Evolutionary conservation across 2,797 vertebrate species (phyloP).

Genomic region (Clarias platycephalus): DNA sequence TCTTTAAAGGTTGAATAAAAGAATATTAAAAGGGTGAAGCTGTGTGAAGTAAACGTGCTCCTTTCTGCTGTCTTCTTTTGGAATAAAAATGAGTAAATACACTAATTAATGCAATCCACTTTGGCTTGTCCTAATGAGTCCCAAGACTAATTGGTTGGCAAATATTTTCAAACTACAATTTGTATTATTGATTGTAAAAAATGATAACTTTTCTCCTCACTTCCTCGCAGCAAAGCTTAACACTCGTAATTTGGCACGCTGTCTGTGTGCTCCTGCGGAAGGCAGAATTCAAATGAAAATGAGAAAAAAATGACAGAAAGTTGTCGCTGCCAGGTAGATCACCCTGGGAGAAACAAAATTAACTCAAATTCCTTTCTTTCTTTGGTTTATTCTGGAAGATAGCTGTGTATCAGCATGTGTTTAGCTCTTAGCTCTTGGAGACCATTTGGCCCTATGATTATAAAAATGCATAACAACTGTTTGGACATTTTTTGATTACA

Average conservation of each 20-base stretch:
- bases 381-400: constrained; percentile 1
- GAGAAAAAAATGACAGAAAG: constrained; percentile 5
- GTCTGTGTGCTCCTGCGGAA: not conserved
- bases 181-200: constrained; percentile 1
- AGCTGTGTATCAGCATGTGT: not conserved
- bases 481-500: not conserved
- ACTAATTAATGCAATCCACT: not conserved
- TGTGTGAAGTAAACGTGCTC: not conserved
- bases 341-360: not conserved
- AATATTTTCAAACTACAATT: not conserved
- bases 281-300: not conserved
- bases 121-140: not conserved
- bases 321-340: constrained; percentile 30
- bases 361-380: not conserved
- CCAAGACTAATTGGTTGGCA: constrained; percentile 1
- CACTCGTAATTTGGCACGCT: not conserved
- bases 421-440: not conserved
- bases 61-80: not conserved
- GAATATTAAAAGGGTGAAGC: not conserved
- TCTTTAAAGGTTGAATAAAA: not conserved
- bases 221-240: not conserved
- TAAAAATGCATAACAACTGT: not conserved
- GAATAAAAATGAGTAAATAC: not conserved
- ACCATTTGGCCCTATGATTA: constrained; percentile 1
- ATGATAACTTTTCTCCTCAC: not conserved